Evolutionary conservation across 2,888 invertebrate genomes (phyloP).

Genomic region (Melipona bicolor): DNA sequence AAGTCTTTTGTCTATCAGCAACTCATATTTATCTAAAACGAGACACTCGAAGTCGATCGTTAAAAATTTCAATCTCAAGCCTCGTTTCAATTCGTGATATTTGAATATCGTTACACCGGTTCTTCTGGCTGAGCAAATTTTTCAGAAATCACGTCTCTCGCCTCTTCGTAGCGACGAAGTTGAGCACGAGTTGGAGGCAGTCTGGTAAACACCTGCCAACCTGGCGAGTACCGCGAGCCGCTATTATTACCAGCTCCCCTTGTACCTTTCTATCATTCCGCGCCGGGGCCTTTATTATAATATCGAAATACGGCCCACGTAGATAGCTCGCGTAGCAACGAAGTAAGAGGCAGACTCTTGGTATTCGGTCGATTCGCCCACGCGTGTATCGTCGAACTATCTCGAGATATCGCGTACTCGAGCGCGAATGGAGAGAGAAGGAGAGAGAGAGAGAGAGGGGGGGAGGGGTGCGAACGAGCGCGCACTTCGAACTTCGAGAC

Average conservation of each 20-base stretch:
- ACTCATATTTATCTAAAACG: no score
- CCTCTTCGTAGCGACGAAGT: constrained; percentile 31
- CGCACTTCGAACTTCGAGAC: constrained; percentile 59
- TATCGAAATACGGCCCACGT: constrained; percentile 69
- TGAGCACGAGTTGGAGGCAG: neutral
- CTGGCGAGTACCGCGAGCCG: constrained; percentile 51
- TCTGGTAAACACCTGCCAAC: constrained; percentile 67
- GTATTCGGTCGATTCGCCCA: constrained; percentile 68
- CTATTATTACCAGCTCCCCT: constrained; percentile 74
- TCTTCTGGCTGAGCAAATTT: neutral
- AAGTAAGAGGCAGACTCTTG: constrained; percentile 56
- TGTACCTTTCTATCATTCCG: constrained; percentile 76
- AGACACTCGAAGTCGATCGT: no score
- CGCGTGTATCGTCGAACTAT: constrained; percentile 62
- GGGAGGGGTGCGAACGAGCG: constrained; percentile 41
- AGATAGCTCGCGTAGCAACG: constrained; percentile 44
- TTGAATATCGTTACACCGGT: no score
- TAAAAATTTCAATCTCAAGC: no score
- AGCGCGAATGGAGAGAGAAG: no score
- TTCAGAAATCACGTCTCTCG: constrained; percentile 1
- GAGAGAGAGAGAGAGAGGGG: no score
- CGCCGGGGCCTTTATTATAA: constrained; percentile 67
- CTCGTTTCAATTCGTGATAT: no score
- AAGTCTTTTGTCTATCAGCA: no score
- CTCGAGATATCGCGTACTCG: constrained; percentile 1